phyloP scores from a whole-genome alignment of 2,113 vertebrate genomes.

The Nycticryphes semicollaris region DNA sequence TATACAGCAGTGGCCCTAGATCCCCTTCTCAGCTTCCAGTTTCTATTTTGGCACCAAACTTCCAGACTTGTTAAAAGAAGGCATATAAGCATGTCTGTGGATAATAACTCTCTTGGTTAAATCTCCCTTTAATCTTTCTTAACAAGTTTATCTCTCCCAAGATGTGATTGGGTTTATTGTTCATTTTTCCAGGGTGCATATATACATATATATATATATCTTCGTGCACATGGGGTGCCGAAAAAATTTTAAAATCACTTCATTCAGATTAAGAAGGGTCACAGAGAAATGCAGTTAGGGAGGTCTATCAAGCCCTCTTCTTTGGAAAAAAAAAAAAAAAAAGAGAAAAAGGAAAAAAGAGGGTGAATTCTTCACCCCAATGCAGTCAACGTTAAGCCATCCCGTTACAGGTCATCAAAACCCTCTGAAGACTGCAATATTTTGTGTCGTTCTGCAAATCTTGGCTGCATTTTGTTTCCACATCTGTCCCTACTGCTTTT shows the following conservation, averaged over 20 bases:
- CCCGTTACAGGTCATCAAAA: neutral
- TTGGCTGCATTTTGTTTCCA: neutral
- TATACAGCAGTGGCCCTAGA: neutral
- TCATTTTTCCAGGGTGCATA: neutral
- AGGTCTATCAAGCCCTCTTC: neutral
- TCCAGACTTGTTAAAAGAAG: neutral
- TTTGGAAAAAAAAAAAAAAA: neutral
- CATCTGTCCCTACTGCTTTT: neutral
- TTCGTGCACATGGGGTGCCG: accelerated
- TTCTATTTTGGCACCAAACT: conserved; percentile 15
- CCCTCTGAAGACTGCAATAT: neutral
- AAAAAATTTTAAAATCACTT: neutral
- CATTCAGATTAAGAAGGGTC: neutral
- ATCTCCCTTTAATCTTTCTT: conserved; percentile 12
- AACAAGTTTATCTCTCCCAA: neutral
- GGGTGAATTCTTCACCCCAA: neutral
- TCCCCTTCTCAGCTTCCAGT: conserved; percentile 11
- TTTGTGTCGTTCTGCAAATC: neutral
- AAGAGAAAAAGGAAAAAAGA: accelerated
- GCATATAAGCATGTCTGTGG: neutral
- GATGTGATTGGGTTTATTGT: neutral
- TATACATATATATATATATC: neutral
- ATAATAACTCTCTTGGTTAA: neutral
- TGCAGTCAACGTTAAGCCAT: neutral
- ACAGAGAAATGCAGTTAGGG: neutral